Percentiles rank a stretch among this genome's conserved stretches.
These are phyloP conservation scores for Ormyrus labotus DNA, from an alignment of 2,888 invertebrate genomes.

Conservation along the genomic window DNA sequence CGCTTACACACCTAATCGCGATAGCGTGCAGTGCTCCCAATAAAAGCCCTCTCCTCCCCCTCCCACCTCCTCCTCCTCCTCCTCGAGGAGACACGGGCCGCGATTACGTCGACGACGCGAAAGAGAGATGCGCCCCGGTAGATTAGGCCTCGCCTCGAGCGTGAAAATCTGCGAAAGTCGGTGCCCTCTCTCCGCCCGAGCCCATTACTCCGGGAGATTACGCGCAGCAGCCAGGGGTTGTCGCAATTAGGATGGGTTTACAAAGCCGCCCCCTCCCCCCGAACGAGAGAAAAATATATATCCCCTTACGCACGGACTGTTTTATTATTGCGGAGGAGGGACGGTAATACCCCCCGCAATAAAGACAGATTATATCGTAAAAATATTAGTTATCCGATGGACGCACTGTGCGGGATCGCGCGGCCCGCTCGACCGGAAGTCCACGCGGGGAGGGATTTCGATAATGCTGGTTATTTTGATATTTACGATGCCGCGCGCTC, in stretches of 20 bases:
- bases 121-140: constrained; percentile 63
- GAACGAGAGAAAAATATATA: constrained; percentile 42
- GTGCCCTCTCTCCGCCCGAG: constrained; percentile 38
- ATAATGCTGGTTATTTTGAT: no score
- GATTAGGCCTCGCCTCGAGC: constrained; percentile 56
- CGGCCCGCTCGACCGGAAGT: no score
- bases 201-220: constrained; percentile 58
- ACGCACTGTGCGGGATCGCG: no score
- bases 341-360: constrained; percentile 26
- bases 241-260: constrained; percentile 58
- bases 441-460: no score
- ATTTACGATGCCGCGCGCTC: no score
- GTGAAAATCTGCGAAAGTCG: constrained; percentile 58
- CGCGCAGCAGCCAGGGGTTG: constrained; percentile 54
- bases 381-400: constrained; percentile 29
- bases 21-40: constrained; percentile 53
- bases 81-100: no score
- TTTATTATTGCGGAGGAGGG: constrained; percentile 42
- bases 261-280: not conserved
- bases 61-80: no score
- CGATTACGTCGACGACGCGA: not conserved
- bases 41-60: not conserved
- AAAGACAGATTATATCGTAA: constrained; percentile 50
- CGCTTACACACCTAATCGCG: constrained; percentile 57
- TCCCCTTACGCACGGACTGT: constrained; percentile 17